Evolutionary conservation across 2,113 vertebrate species (phyloP), one percentile per base, ranked within the genome.

Genomic region (Agelaius phoeniceus): DNA sequence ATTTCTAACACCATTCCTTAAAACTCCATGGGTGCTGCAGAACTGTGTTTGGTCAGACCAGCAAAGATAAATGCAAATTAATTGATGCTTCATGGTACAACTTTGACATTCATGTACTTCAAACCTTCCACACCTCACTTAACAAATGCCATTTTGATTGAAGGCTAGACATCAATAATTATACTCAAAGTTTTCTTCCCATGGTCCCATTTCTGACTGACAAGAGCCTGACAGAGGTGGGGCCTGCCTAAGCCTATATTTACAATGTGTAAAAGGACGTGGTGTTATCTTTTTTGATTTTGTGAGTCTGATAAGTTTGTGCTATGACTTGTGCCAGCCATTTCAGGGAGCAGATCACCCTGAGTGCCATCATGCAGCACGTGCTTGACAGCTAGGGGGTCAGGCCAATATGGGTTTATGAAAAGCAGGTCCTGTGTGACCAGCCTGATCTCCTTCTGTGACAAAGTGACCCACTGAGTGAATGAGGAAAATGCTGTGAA

Each of bases 321-420:
- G 33, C 46, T 57, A 10, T 37, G 57, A 46, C 26, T 71, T n/a
- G 10, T 48, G 33, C 26, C 77, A 55, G 43, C 59, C 24, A 19
- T 26, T 62, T 68, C 14, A 18, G 31, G 62, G 39, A 75, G n/a
- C 24, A 17, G 16, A 30, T 52, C n/a, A n/a, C 41, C 46, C 39
- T 39, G 28, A 26, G 39, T n/a, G 23, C 33, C 46, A 30, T 21
- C 46, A 46, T 0, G 0, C 35, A 6, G 21, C 15, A 37, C 1
- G 3, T 46, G 24, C 11, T 59, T 21, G 9, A 41, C 21, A 48
- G 2, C 7, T 9, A 15, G 54, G 18, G 19, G 24, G 30, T 46
- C 28, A 68, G 54, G 20, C 28, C 69, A 54, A 12, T 3, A 22
- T n/a, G 46, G 20, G 24, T 24, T 75, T 54, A 35, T 82, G 39